phyloP scores from a whole-genome alignment of 2,113 vertebrate genomes.

The Poeciliopsis retropinna region DNA sequence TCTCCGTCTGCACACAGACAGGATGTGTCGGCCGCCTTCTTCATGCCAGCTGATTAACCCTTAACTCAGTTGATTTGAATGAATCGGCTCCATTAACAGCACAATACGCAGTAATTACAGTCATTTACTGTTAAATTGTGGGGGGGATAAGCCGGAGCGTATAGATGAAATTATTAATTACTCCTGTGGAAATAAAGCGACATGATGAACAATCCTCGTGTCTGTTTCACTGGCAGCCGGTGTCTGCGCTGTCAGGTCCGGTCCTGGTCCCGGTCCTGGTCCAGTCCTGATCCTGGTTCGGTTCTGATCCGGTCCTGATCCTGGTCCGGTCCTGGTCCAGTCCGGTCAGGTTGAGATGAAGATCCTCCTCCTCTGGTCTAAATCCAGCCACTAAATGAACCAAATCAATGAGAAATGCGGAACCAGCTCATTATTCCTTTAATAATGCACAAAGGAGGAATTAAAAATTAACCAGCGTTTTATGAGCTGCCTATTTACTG shows the following conservation, averaged over 20 bases:
- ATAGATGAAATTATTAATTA: conserved; percentile 25
- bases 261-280: too few species aligned
- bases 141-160: conserved; percentile 18
- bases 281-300: too few species aligned
- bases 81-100: conserved; percentile 42
- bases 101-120: conserved; percentile 40
- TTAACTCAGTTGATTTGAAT: conserved; percentile 28
- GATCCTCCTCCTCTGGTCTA: background rate
- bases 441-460: conserved; percentile 53
- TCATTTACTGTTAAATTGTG: conserved; percentile 35
- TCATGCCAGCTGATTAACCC: conserved; percentile 47
- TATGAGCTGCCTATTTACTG: conserved; percentile 61
- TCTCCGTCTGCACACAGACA: too few species aligned
- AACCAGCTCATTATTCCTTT: conserved; percentile 43
- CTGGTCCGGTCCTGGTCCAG: too few species aligned
- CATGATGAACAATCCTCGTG: conserved; percentile 6
- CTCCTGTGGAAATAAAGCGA: background rate
- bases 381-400: conserved; percentile 39
- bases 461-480: conserved; percentile 62
- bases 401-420: conserved; percentile 35
- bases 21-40: conserved; percentile 29
- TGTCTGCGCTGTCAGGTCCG: background rate
- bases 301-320: too few species aligned
- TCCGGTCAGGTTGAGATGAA: too few species aligned
- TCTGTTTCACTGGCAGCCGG: conserved; percentile 3